Evolutionary conservation across 2,888 invertebrate species (phyloP).

Genomic region (Bellardia bayeri): DNA sequence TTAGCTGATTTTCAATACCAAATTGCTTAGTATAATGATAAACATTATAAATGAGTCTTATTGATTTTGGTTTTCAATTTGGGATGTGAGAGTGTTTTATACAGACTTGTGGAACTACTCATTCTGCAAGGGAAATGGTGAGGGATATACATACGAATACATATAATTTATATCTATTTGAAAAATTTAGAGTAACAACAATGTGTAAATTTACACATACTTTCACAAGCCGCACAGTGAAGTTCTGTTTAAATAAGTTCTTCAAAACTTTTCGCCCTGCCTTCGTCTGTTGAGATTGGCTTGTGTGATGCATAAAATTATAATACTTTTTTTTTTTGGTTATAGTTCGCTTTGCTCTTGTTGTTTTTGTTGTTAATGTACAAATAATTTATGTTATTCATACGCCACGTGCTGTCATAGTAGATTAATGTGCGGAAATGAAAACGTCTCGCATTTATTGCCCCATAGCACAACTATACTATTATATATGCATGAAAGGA

Average conservation of each 20-base stretch:
- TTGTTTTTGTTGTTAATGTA: conserved; percentile 51
- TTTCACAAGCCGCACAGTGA: no score
- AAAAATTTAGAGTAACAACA: no score
- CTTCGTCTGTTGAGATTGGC: conserved; percentile 29
- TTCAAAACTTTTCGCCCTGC: neutral
- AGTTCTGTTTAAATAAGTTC: neutral
- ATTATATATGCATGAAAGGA: conserved; percentile 2
- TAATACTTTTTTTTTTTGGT: neutral
- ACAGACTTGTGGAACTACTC: no score
- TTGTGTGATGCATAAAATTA: conserved; percentile 32
- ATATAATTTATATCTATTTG: no score
- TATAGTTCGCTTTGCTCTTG: conserved; percentile 16
- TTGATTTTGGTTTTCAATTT: no score
- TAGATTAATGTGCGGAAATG: conserved; percentile 71
- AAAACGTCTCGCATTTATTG: conserved; percentile 55
- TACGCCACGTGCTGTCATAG: conserved; percentile 73
- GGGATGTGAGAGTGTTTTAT: no score
- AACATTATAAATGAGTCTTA: no score
- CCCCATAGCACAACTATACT: neutral
- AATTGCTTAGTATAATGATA: no score
- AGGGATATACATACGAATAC: no score
- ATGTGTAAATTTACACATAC: no score
- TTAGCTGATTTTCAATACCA: no score
- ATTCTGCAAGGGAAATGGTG: no score
- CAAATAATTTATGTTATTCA: conserved; percentile 74